phyloP scores from a whole-genome alignment of 2,797 vertebrate species.

The Hozukius guyotensis region DNA sequence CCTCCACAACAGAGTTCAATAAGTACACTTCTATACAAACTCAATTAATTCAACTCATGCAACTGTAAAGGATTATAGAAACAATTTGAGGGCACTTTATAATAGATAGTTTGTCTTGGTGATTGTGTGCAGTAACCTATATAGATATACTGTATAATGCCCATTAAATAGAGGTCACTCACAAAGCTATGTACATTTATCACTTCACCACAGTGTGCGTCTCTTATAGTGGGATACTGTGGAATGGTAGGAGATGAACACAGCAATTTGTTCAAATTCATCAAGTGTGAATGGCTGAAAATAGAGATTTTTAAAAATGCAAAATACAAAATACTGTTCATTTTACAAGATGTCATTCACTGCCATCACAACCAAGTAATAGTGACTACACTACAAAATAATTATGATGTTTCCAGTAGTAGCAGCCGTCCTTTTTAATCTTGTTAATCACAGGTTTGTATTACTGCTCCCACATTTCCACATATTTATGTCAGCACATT shows the following conservation, averaged over 20 bases:
- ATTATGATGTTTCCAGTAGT: background rate
- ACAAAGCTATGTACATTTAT: background rate
- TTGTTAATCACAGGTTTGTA: background rate
- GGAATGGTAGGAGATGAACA: background rate
- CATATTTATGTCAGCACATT: background rate
- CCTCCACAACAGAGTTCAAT: background rate
- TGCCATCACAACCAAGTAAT: background rate
- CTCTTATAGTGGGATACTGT: background rate
- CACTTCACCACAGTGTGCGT: background rate
- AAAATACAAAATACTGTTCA: background rate
- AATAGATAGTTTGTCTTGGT: no score
- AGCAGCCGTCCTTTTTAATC: background rate
- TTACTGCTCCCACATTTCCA: background rate
- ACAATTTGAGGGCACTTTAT: background rate
- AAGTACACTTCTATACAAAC: background rate
- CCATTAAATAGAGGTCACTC: background rate
- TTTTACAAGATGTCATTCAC: background rate
- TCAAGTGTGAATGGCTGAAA: background rate
- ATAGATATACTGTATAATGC: background rate
- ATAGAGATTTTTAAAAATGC: background rate
- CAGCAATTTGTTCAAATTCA: background rate
- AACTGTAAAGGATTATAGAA: background rate
- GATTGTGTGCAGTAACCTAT: background rate
- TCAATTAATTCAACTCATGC: no score
- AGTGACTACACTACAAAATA: background rate